A percentile compares a stretch with the other conserved stretches of the same genome.
These are phyloP conservation scores for Rhizomys pruinosus DNA, from an alignment of 2,113 vertebrate species.

Conservation along the genomic window DNA sequence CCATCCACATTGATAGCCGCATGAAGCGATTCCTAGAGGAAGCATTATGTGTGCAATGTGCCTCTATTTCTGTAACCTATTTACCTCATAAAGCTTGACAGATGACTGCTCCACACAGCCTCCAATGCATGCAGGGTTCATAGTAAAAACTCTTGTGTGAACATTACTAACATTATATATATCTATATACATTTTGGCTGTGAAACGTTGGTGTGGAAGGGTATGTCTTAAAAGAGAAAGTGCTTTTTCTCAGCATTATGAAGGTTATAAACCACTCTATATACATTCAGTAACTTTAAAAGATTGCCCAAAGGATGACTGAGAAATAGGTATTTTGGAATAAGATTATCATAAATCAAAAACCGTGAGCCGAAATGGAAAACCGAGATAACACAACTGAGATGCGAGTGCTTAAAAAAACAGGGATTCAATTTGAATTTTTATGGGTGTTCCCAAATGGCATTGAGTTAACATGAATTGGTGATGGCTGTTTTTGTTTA, in stretches of 20 bases:
- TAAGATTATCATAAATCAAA: constrained; percentile 56
- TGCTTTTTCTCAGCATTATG: constrained; percentile 68
- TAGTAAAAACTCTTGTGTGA: constrained; percentile 30
- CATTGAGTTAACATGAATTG: constrained; percentile 8
- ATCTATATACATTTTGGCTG: constrained; percentile 6
- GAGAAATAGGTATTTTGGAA: constrained; percentile 66
- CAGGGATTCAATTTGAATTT: constrained; percentile 41
- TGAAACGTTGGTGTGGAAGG: constrained; percentile 44
- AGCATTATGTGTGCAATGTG: constrained; percentile 60
- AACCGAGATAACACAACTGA: constrained; percentile 49
- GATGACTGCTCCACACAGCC: constrained; percentile 24
- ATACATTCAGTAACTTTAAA: constrained; percentile 68
- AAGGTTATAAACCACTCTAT: constrained; percentile 71
- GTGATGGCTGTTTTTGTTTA: constrained; percentile 11
- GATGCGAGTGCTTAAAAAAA: not conserved
- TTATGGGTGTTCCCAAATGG: constrained; percentile 6
- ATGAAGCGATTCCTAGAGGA: constrained; percentile 68
- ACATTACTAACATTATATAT: constrained; percentile 43
- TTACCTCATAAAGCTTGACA: constrained; percentile 75
- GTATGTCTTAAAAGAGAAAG: constrained; percentile 67
- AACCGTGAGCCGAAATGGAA: constrained; percentile 41
- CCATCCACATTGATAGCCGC: constrained; percentile 43
- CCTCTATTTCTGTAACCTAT: constrained; percentile 72
- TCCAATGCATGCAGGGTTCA: constrained; percentile 51
- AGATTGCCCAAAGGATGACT: constrained; percentile 51